These are phyloP conservation scores for Tyrannus savana DNA, from an alignment of 2,113 vertebrate genomes.

Conservation along the genomic window DNA sequence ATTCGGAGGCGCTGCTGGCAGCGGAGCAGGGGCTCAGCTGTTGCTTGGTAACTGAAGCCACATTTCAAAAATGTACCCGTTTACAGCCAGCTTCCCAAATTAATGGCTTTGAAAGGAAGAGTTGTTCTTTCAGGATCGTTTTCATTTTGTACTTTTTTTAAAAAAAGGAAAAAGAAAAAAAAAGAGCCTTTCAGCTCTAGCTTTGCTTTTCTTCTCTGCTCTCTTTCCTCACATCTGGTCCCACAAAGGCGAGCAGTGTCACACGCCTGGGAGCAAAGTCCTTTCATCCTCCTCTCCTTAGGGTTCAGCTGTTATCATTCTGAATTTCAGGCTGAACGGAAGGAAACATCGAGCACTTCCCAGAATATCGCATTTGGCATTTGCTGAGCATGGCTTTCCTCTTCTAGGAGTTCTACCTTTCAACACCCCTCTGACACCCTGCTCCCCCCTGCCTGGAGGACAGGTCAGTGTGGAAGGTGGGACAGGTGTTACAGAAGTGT, in stretches of 20 bases:
- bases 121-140: constrained; percentile 62
- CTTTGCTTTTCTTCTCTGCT: constrained; percentile 30
- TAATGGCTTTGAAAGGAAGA: constrained; percentile 58
- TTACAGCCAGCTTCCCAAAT: constrained; percentile 49
- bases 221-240: constrained; percentile 14
- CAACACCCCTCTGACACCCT: too few species aligned
- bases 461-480: neutral
- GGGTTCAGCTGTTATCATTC: neutral
- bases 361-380: accelerated
- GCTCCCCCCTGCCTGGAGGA: accelerated
- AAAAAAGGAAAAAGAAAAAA: accelerated
- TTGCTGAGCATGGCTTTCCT: neutral
- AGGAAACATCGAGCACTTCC: neutral
- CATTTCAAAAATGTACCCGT: constrained; percentile 57
- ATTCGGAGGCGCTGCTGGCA: neutral
- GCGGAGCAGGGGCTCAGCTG: neutral
- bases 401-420: accelerated
- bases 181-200: constrained; percentile 29
- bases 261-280: neutral
- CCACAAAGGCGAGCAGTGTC: constrained; percentile 30
- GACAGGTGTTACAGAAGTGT: accelerated
- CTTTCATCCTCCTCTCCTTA: neutral
- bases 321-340: neutral
- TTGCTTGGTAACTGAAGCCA: constrained; percentile 64
- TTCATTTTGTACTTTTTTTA: constrained; percentile 16